These are phyloP conservation scores for Excalfactoria chinensis DNA, from an alignment of 2,113 vertebrate species.

Conservation along the genomic window DNA sequence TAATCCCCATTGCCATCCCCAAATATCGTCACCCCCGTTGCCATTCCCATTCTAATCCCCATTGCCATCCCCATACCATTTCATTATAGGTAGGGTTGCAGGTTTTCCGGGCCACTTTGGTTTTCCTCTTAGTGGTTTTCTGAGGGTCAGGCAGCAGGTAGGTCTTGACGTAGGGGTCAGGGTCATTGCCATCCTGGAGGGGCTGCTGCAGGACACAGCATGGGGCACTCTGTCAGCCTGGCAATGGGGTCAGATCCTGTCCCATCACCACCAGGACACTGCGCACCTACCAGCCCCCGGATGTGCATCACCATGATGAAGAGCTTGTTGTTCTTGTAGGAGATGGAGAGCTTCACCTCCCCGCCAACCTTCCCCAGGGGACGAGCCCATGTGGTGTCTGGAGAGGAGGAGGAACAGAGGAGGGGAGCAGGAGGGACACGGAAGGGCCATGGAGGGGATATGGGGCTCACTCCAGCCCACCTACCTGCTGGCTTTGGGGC, in stretches of 20 bases:
- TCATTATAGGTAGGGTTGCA: constrained; percentile 98
- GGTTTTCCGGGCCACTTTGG: constrained; percentile 94
- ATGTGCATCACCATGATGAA: constrained; percentile 99
- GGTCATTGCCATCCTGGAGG: constrained; percentile 93
- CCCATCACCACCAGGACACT: fast-evolving
- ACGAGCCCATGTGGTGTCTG: constrained; percentile 87
- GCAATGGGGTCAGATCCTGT: fast-evolving
- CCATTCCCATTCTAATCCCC: not conserved
- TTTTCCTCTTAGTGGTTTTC: constrained; percentile 97
- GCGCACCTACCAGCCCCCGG: constrained; percentile 87
- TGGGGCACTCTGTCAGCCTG: fast-evolving
- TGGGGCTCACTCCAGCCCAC: not conserved
- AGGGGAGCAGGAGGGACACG: fast-evolving
- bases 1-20: fast-evolving
- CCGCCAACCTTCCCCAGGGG: constrained; percentile 87
- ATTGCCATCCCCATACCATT: constrained; percentile 79
- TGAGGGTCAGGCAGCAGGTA: constrained; percentile 96
- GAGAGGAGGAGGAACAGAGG: fast-evolving
- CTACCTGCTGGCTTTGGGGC: constrained; percentile 85
- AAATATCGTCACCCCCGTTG: too few relatives aligned
- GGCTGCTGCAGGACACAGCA: constrained; percentile 75
- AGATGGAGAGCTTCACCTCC: constrained; percentile 94
- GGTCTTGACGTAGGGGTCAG: constrained; percentile 96
- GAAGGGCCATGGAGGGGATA: not conserved
- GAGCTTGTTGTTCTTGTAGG: constrained; percentile 94